Evolutionary conservation across 2,888 invertebrate species (phyloP).

Genomic region (Drosophila maculinotata): DNA sequence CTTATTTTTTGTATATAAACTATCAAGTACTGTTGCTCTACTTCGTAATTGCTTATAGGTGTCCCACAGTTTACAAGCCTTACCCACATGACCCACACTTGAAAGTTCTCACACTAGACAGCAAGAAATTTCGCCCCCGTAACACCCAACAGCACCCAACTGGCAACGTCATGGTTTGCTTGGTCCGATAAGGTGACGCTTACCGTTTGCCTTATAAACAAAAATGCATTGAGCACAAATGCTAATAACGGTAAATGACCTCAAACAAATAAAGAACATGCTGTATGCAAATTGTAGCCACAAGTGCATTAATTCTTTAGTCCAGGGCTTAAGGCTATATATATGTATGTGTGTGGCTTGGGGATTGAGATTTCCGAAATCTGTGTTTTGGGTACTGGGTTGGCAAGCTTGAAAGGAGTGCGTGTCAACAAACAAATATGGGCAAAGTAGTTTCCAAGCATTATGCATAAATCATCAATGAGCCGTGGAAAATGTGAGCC

Average conservation of each 20-base stretch:
- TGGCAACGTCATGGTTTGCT: constrained; percentile 65
- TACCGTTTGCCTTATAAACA: constrained; percentile 43
- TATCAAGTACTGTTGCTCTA: too few relatives aligned
- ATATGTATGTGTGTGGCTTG: constrained; percentile 1
- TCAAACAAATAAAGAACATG: constrained; percentile 36
- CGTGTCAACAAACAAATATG: constrained; percentile 72
- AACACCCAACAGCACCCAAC: constrained; percentile 18
- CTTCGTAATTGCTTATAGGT: neutral
- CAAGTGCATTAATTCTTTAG: constrained; percentile 20
- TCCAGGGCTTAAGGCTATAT: constrained; percentile 40
- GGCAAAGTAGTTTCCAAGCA: constrained; percentile 24
- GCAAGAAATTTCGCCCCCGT: constrained; percentile 3
- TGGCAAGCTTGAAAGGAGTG: constrained; percentile 35
- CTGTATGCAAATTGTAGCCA: constrained; percentile 26
- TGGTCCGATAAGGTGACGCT: constrained; percentile 53
- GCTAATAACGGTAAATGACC: constrained; percentile 72
- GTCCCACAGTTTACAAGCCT: neutral
- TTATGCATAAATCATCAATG: constrained; percentile 61
- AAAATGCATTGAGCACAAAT: constrained; percentile 74
- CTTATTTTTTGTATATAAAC: too few relatives aligned
- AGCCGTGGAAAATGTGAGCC: constrained; percentile 40
- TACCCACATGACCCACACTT: constrained; percentile 43
- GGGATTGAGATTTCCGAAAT: neutral
- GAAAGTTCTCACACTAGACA: constrained; percentile 41
- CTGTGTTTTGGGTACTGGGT: constrained; percentile 1